A percentile compares a stretch with the other conserved stretches of the same genome.
Evolutionary conservation across 2,797 vertebrate species (phyloP).

Genomic region (Myotis myotis): DNA sequence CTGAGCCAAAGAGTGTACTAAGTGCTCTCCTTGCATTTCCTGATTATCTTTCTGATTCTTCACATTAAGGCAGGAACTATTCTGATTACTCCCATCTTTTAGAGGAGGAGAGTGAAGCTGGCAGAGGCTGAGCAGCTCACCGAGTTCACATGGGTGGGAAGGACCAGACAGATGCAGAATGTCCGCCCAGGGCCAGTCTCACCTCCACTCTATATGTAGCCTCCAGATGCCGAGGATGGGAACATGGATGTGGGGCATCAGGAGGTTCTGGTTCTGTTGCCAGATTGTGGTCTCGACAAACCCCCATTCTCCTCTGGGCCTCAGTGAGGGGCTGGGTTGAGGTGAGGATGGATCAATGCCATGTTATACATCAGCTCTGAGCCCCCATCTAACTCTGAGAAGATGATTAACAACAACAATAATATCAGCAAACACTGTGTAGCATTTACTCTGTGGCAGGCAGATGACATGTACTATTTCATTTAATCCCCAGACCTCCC

Average conservation of each 20-base stretch:
- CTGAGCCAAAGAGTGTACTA: not conserved
- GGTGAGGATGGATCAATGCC: not conserved
- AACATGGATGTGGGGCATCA: not conserved
- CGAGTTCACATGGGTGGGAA: not conserved
- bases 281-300: constrained; percentile 5
- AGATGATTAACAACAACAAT: constrained; percentile 9
- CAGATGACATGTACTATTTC: not conserved
- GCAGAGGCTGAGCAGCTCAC: not conserved
- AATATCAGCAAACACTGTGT: not conserved
- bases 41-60: not conserved
- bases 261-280: constrained; percentile 12
- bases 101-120: not conserved
- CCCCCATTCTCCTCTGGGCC: not conserved
- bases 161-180: not conserved
- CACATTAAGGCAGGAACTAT: not conserved
- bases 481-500: not conserved
- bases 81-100: not conserved
- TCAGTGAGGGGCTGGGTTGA: not conserved
- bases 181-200: not conserved
- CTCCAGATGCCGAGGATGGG: not conserved
- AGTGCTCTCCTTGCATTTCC: not conserved
- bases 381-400: not conserved
- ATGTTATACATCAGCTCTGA: constrained; percentile 16
- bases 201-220: not conserved
- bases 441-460: not conserved